A percentile compares a stretch with the other conserved stretches of the same genome.
Evolutionary conservation across 2,888 invertebrate species (phyloP).

Genomic region (Sphaeridia pumilis): DNA sequence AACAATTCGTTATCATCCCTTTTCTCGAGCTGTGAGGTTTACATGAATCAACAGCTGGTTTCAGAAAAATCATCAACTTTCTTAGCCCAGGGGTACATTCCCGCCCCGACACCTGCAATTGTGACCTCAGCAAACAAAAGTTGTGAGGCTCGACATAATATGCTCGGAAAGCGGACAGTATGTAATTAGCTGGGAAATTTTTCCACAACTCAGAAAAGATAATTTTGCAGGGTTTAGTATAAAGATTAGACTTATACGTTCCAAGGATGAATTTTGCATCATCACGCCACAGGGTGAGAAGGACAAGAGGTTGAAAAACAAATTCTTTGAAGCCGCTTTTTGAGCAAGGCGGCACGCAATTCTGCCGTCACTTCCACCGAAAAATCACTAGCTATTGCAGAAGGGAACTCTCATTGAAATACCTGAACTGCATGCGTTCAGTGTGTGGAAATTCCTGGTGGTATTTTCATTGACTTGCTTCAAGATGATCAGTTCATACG

Average conservation of each 20-base stretch:
- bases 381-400: neutral
- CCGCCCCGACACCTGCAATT: neutral
- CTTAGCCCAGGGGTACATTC: neutral
- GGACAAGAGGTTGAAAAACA: neutral
- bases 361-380: neutral
- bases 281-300: neutral
- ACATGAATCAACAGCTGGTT: neutral
- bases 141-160: neutral
- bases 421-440: too few species aligned
- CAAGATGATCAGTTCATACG: too few species aligned
- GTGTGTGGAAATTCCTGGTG: too few species aligned
- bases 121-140: neutral
- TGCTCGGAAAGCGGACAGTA: neutral
- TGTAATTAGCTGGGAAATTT: neutral
- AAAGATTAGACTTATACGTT: neutral
- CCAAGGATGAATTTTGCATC: neutral
- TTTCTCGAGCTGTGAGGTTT: neutral
- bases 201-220: neutral
- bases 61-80: neutral
- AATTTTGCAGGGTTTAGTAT: neutral
- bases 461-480: too few species aligned
- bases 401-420: neutral
- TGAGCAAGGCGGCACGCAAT: neutral
- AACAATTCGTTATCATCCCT: neutral
- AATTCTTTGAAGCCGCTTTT: neutral